These are phyloP conservation scores for Agriopis aurantiaria DNA, from an alignment of 2,888 invertebrate species.

Conservation along the genomic window DNA sequence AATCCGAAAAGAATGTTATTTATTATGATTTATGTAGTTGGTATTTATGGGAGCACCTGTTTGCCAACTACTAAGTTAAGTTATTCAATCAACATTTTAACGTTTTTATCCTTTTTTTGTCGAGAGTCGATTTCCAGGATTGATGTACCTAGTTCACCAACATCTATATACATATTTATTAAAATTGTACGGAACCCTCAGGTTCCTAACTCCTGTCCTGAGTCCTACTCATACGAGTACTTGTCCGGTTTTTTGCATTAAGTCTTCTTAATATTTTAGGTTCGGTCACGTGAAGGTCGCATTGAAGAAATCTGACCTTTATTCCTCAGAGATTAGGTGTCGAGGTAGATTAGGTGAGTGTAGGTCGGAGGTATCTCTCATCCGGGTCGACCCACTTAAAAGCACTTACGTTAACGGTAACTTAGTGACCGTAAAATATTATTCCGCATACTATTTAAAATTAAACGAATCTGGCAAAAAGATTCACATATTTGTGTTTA, in stretches of 20 bases:
- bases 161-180: too few species aligned
- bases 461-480: constrained; percentile 34
- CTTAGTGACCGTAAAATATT: constrained; percentile 58
- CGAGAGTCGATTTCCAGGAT: too few species aligned
- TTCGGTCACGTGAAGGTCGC: constrained; percentile 21
- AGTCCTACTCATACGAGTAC: too few species aligned
- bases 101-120: too few species aligned
- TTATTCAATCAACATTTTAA: too few species aligned
- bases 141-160: too few species aligned
- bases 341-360: constrained; percentile 40
- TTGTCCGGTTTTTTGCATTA: constrained; percentile 49
- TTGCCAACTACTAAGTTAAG: too few species aligned
- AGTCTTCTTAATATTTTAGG: constrained; percentile 65
- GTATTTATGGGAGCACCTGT: too few species aligned
- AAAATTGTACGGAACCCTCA: too few species aligned
- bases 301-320: constrained; percentile 43
- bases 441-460: constrained; percentile 41
- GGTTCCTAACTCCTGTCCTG: too few species aligned
- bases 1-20: too few species aligned
- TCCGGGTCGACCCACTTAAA: constrained; percentile 66
- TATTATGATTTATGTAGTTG: too few species aligned
- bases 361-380: constrained; percentile 46
- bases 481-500: constrained; percentile 10
- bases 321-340: constrained; percentile 43
- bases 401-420: constrained; percentile 60